These are phyloP conservation scores for Cryptocheilus praepositus DNA, from an alignment of 2,888 invertebrate genomes.

Conservation along the genomic window DNA sequence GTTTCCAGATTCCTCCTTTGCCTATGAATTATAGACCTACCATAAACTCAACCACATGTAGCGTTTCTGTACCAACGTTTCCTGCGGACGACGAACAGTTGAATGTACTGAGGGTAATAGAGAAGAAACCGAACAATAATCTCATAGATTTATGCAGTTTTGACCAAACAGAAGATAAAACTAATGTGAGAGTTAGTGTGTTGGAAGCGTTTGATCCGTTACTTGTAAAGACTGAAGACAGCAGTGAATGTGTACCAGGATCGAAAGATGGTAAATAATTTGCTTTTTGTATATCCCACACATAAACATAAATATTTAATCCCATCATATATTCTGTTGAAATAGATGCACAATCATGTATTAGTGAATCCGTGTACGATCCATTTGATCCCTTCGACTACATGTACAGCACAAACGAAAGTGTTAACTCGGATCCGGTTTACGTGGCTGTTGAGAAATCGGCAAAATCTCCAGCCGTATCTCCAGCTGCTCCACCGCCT, in stretches of 20 bases:
- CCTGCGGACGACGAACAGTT: conserved; percentile 66
- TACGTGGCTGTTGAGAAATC: conserved; percentile 82
- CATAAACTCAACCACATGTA: conserved; percentile 40
- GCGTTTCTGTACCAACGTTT: conserved; percentile 39
- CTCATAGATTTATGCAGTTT: conserved; percentile 78
- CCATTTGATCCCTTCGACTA: conserved; percentile 88
- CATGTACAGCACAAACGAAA: conserved; percentile 82
- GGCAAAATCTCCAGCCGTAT: conserved; percentile 76
- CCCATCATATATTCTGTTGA: conserved; percentile 17
- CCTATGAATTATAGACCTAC: conserved; percentile 69
- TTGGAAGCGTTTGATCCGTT: conserved; percentile 93
- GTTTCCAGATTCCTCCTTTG: conserved; percentile 70
- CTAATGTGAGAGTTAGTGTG: conserved; percentile 81
- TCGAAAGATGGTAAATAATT: conserved; percentile 51
- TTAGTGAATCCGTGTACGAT: conserved; percentile 82
- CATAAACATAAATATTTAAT: not conserved
- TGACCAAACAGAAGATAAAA: conserved; percentile 74
- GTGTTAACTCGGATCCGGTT: conserved; percentile 80
- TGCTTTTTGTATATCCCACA: conserved; percentile 3
- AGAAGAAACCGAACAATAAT: conserved; percentile 77
- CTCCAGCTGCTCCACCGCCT: conserved; percentile 78
- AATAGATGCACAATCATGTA: conserved; percentile 76
- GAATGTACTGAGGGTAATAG: conserved; percentile 73
- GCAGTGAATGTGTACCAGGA: conserved; percentile 63
- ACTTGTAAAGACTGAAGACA: conserved; percentile 79